These are phyloP conservation scores for Blennius ocellaris DNA, from an alignment of 2,113 vertebrate species.

Conservation along the genomic window DNA sequence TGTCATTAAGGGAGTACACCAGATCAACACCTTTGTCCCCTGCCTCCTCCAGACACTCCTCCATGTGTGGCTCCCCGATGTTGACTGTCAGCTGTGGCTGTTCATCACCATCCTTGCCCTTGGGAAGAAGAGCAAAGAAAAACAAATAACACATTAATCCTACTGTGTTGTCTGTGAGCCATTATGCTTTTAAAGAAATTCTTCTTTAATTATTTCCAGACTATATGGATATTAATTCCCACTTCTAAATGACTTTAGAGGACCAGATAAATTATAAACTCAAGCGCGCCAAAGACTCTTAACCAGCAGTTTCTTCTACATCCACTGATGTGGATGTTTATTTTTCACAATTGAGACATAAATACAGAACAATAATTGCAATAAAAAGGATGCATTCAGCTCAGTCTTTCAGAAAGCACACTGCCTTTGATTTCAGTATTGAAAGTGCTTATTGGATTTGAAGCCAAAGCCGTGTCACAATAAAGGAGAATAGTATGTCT, in stretches of 20 bases:
- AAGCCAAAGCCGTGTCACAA: not conserved
- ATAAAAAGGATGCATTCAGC: too few relatives aligned
- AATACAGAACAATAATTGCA: too few relatives aligned
- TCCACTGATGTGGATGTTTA: too few relatives aligned
- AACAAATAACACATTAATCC: constrained; percentile 12
- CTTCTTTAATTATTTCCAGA: not conserved
- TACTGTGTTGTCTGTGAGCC: too few relatives aligned
- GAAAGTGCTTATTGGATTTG: not conserved
- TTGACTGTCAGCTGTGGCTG: constrained; percentile 52
- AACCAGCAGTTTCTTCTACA: too few relatives aligned
- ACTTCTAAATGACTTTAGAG: not conserved
- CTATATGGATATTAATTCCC: not conserved
- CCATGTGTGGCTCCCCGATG: constrained; percentile 25
- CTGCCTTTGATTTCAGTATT: not conserved
- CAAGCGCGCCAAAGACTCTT: too few relatives aligned
- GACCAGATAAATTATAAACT: not conserved
- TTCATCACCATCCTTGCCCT: constrained; percentile 64
- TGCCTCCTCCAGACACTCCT: constrained; percentile 46
- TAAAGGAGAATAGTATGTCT: not conserved
- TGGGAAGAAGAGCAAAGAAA: constrained; percentile 1
- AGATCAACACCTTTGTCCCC: constrained; percentile 49
- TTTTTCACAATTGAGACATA: too few relatives aligned
- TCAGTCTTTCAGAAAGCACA: too few relatives aligned
- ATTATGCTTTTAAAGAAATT: not conserved
- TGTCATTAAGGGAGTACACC: constrained; percentile 82